phyloP scores from a whole-genome alignment of 2,797 vertebrate genomes.

The Crocodylus rhombifer region DNA sequence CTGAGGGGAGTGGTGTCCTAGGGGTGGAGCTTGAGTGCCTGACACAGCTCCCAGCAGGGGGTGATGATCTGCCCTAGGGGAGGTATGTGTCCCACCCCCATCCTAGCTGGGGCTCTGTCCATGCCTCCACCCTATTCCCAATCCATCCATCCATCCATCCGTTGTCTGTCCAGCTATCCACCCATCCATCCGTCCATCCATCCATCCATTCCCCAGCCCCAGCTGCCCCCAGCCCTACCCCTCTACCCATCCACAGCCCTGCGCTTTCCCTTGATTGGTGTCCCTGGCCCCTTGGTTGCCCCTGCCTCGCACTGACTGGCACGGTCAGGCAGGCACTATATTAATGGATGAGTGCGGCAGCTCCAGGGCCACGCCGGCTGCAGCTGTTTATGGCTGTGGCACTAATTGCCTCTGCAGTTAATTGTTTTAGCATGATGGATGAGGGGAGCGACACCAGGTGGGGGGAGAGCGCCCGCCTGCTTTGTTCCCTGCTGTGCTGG shows the following conservation, averaged over 20 bases:
- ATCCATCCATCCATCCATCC: background rate
- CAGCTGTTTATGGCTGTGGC: constrained; percentile 4
- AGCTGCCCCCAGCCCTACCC: background rate
- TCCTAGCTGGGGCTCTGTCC: background rate
- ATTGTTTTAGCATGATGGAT: constrained; percentile 24
- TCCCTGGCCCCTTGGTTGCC: background rate
- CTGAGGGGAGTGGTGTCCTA: no score
- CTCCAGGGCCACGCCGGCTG: background rate
- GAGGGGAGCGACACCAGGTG: background rate
- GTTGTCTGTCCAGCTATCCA: no score
- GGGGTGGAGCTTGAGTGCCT: background rate
- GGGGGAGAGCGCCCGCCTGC: background rate
- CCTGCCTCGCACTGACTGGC: background rate
- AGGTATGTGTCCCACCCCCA: background rate
- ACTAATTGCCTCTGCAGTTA: constrained; percentile 9
- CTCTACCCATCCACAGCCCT: background rate
- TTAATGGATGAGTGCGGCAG: background rate
- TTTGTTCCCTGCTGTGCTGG: background rate
- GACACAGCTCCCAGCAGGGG: no score
- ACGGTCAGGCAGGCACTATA: background rate
- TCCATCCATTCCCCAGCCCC: no score
- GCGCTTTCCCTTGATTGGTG: background rate
- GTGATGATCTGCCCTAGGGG: background rate
- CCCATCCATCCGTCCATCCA: no score
- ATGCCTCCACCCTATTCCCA: background rate